These are phyloP conservation scores for Sesamia inferens DNA, from an alignment of 2,888 invertebrate species.

Conservation along the genomic window DNA sequence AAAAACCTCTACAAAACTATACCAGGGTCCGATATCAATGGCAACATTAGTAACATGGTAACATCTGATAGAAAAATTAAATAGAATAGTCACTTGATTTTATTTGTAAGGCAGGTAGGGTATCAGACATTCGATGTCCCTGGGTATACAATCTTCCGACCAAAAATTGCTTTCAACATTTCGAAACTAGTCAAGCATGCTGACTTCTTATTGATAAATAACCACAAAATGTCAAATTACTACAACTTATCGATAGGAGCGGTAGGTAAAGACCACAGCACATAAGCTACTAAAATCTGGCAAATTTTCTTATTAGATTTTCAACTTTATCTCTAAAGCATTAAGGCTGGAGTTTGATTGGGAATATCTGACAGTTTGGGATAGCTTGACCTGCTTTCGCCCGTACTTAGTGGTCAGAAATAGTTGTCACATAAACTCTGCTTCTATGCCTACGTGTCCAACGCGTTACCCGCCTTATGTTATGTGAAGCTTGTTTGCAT, in stretches of 20 bases:
- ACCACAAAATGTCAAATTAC: neutral
- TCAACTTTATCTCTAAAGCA: too few species aligned
- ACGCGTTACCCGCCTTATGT: slow-evolving; percentile 33
- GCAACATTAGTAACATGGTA: slow-evolving; percentile 57
- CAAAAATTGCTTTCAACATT: neutral
- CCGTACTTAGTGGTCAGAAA: neutral
- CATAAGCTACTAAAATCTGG: too few species aligned
- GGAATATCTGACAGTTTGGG: too few species aligned
- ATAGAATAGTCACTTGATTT: slow-evolving; percentile 70
- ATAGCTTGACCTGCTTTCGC: too few species aligned
- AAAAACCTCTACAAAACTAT: slow-evolving; percentile 90
- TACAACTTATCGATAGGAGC: slow-evolving; percentile 4
- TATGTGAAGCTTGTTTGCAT: slow-evolving; percentile 60
- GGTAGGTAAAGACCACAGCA: too few species aligned
- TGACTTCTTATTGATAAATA: neutral
- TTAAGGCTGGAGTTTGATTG: too few species aligned
- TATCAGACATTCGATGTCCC: neutral
- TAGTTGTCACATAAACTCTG: neutral
- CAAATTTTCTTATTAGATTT: too few species aligned
- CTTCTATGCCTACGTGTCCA: neutral
- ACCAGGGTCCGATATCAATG: slow-evolving; percentile 82
- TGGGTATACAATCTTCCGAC: neutral
- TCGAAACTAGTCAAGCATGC: neutral
- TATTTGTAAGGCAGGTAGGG: slow-evolving; percentile 36
- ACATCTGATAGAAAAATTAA: slow-evolving; percentile 64